Evolutionary conservation across 2,888 invertebrate species (phyloP), one percentile per base, ranked within the genome.

Genomic region (Hypena proboscidalis): DNA sequence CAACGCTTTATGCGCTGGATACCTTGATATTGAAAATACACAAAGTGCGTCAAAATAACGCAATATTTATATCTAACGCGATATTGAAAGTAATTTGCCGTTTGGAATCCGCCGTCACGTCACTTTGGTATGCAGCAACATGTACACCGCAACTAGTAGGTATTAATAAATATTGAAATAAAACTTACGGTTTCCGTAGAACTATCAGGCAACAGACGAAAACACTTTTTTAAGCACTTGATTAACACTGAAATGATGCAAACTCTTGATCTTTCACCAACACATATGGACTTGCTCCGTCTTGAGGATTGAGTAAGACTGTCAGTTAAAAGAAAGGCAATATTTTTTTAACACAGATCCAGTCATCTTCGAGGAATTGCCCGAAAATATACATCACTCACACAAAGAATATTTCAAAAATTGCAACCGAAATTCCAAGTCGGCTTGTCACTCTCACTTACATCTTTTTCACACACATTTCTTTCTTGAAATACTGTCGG

Each of bases 311-410:
- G 9, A 40, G 29, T 46, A 44, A 45, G 53, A 46, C 42, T 45
- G 49, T 5, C 34, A 38, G 61, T 57, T 50, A 10, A 50, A 45
- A 40, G 23, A 43, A 32, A 20, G 10, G 3, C 2, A 13, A 20
- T 10, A 31, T 21, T 23, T 22, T 26, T 35, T 27, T 22, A 41
- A 45, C 29, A 17, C 43, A n/a, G 42, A 43, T 33, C 41, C 50
- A 59, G 39, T 56, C 51, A 47, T 36, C 20, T 58, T 58, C 52
- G 31, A 32, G 46, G 45, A 52, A 48, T 46, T 37, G 39, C 36
- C 33, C 60, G 8, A 44, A 60, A 67, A 61, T 63, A 65, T 41
- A 10, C 33, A 43, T 49, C 56, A 59, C 58, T 65, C 63, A 67
- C 52, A 27, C 32, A 30, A 25, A 4, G 42, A 52, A 45, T 38